Base-by-base conservation (phyloP, 2,888 invertebrate species). In the Pseudococcus jackbeardsleyi region DNA sequence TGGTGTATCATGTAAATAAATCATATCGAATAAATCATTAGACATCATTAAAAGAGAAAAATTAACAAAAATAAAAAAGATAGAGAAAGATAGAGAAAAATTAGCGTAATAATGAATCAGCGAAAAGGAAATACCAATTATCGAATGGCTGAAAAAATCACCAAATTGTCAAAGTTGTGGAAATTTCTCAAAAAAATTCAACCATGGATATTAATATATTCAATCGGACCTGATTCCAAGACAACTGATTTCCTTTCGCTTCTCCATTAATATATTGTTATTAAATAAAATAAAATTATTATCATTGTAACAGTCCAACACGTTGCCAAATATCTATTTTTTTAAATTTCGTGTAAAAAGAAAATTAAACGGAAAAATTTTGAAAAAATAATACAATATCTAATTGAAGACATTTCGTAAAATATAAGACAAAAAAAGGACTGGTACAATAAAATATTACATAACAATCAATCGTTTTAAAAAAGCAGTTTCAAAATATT, bases 1-100 rank as follows among this genome's bases (percentile, higher is more conserved):
- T 79, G 79, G 79, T 79, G 39, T 22, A 72, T 79, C 79, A 79
- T 79, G 79, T 79, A 79, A 42, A 79, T 42, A 79, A 79, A 79
- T 79, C 33, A 72, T 72, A 33, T 72, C 68, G 33, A 72, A 72
- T 72, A 79, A 79, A 79, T 79, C 15, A 72, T 72, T 72, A 72
- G 72, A 72, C 33, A 26, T 72, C 26, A 72, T 39, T 15, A 33
- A 72, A 7, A 54, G 19, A 59, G 68, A 79, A 22, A 79, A n/a
- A 79, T 79, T 79, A 42, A 79, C 22, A 79, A n/a, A 42, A 42
- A n/a, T 42, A 79, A 19, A 79, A 79, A 22, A 79, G 42, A 42
- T 42, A 79, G 42, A 79, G n/a, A 79, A 8, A 79, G 42, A 72
- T 33, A 33, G 33, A 72, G 68, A 72, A 72, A 72, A 72, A 33